Evolutionary conservation across 2,888 invertebrate species (phyloP).

Genomic region (Agrilus mali): DNA sequence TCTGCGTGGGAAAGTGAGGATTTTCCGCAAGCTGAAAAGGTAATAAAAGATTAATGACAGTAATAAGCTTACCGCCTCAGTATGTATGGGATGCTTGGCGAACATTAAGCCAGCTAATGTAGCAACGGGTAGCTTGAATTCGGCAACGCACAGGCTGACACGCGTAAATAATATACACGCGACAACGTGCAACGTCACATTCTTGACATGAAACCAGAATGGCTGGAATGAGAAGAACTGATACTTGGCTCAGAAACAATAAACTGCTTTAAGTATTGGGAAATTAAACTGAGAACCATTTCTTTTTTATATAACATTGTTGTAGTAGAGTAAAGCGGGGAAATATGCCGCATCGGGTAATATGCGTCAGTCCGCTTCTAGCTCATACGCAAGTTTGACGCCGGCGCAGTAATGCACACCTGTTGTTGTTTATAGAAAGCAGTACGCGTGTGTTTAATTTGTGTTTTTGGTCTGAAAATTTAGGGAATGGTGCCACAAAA

Average conservation of each 20-base stretch:
- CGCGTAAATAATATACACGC: slow-evolving; percentile 62
- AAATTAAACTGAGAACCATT: too few species aligned
- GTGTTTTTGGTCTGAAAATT: too few species aligned
- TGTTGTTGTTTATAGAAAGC: too few species aligned
- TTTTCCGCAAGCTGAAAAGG: background rate
- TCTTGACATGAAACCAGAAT: slow-evolving; percentile 70
- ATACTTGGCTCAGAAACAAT: slow-evolving; percentile 60
- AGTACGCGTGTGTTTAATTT: too few species aligned
- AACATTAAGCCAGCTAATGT: slow-evolving; percentile 64
- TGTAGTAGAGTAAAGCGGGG: too few species aligned
- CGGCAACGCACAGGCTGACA: slow-evolving; percentile 53
- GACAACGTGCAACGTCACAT: slow-evolving; percentile 61
- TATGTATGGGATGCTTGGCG: slow-evolving; percentile 78
- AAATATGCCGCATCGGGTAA: too few species aligned
- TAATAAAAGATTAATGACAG: slow-evolving; percentile 2
- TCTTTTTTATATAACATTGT: too few species aligned
- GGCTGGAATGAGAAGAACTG: slow-evolving; percentile 55
- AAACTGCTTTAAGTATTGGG: slow-evolving; percentile 4
- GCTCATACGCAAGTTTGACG: too few species aligned
- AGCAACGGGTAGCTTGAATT: slow-evolving; percentile 55
- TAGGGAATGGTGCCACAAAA: too few species aligned
- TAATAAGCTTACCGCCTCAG: slow-evolving; percentile 66
- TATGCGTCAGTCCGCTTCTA: too few species aligned
- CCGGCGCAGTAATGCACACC: too few species aligned
- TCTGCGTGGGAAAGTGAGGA: too few species aligned